These are phyloP conservation scores for Pelecanus crispus DNA, from an alignment of 2,113 vertebrate genomes.

Conservation along the genomic window DNA sequence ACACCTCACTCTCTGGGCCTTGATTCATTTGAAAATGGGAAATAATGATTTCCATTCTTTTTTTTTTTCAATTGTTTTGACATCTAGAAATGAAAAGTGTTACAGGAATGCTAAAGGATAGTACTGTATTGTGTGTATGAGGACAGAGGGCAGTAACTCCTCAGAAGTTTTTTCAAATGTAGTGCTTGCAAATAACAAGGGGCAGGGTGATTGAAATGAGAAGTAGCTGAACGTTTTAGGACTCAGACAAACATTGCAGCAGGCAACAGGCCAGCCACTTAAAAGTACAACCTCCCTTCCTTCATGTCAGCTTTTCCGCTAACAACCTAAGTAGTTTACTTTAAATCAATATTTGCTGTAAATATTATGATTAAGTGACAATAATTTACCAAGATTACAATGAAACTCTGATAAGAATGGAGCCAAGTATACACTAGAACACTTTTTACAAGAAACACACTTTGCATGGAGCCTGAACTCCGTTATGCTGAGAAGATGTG, in stretches of 20 bases:
- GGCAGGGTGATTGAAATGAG: neutral
- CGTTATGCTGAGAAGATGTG: neutral
- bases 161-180: neutral
- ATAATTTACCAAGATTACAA: slow-evolving; percentile 10
- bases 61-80: neutral
- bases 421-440: neutral
- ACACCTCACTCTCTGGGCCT: neutral
- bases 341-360: slow-evolving; percentile 42
- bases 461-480: neutral
- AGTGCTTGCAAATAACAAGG: neutral
- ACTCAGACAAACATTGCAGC: neutral
- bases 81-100: neutral
- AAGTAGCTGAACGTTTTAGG: neutral
- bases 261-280: neutral
- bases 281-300: neutral
- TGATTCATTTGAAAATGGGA: neutral
- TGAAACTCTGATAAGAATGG: neutral
- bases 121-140: neutral
- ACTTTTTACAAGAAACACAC: neutral
- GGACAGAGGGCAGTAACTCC: neutral
- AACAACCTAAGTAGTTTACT: neutral
- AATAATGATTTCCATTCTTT: neutral
- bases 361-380: slow-evolving; percentile 8
- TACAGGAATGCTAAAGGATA: neutral
- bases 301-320: neutral